Evolutionary conservation across 2,113 vertebrate species (phyloP).

Genomic region (Elgaria multicarinata): DNA sequence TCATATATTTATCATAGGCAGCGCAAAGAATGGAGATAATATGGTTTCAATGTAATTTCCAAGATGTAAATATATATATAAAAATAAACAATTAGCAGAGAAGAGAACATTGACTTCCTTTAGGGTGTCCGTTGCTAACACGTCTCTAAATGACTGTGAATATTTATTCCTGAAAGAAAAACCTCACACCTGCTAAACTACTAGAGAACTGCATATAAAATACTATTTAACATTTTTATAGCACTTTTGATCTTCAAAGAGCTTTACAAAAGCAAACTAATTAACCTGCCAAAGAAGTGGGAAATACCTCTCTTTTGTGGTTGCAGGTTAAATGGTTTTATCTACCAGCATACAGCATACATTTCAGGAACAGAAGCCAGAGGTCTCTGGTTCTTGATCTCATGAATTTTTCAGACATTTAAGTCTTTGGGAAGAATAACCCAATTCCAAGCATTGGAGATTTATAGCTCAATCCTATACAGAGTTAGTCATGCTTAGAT

Average conservation of each 20-base stretch:
- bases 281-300: constrained; percentile 61
- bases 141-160: constrained; percentile 53
- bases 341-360: background rate
- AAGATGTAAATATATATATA: background rate
- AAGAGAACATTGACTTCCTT: constrained; percentile 39
- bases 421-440: background rate
- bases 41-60: background rate
- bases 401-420: background rate
- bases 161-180: constrained; percentile 26
- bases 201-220: constrained; percentile 56
- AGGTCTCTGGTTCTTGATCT: background rate
- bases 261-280: constrained; percentile 69
- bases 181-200: constrained; percentile 63
- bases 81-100: constrained; percentile 22
- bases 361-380: background rate
- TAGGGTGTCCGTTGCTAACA: constrained; percentile 33
- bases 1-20: constrained; percentile 12
- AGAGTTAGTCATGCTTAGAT: background rate
- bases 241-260: constrained; percentile 65
- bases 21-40: background rate
- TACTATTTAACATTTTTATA: constrained; percentile 69
- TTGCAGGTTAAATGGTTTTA: constrained; percentile 23
- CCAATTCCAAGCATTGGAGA: background rate
- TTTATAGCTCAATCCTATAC: background rate
- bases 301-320: constrained; percentile 42